These are phyloP conservation scores for Chloroceryle amazona DNA, from an alignment of 2,797 vertebrate species.

Conservation along the genomic window DNA sequence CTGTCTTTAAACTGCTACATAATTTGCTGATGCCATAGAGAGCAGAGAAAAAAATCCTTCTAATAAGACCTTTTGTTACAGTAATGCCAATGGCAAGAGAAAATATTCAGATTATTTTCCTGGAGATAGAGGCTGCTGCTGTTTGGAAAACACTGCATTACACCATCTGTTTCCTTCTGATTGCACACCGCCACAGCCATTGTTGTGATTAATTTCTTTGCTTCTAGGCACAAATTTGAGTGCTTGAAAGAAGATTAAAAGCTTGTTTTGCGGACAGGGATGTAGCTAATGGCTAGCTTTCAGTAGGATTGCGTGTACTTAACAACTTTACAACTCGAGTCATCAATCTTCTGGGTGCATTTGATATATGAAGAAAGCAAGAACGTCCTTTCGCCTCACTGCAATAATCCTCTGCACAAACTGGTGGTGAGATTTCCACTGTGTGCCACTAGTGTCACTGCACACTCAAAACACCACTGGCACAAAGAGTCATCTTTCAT, in stretches of 20 bases:
- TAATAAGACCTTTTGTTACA: constrained; percentile 8
- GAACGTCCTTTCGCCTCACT: background rate
- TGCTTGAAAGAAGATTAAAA: constrained; percentile 63
- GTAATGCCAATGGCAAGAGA: background rate
- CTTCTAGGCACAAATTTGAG: constrained; percentile 56
- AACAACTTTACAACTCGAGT: constrained; percentile 33
- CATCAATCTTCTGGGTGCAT: background rate
- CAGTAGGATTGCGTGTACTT: constrained; percentile 29
- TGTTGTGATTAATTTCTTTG: constrained; percentile 71
- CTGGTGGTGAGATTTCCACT: background rate
- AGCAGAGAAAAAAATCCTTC: background rate
- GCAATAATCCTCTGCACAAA: background rate
- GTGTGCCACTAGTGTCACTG: background rate
- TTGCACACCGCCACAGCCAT: background rate
- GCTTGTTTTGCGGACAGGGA: background rate
- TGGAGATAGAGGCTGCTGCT: constrained; percentile 36
- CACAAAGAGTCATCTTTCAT: background rate
- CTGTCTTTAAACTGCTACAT: background rate
- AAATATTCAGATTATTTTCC: constrained; percentile 52
- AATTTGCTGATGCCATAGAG: background rate
- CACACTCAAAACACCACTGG: accelerated
- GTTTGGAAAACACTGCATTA: constrained; percentile 50
- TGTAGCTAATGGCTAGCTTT: constrained; percentile 50
- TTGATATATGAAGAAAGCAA: background rate
- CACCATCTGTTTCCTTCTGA: constrained; percentile 80